These are phyloP conservation scores for Nothura maculosa DNA, from an alignment of 2,797 vertebrate species.

Conservation along the genomic window DNA sequence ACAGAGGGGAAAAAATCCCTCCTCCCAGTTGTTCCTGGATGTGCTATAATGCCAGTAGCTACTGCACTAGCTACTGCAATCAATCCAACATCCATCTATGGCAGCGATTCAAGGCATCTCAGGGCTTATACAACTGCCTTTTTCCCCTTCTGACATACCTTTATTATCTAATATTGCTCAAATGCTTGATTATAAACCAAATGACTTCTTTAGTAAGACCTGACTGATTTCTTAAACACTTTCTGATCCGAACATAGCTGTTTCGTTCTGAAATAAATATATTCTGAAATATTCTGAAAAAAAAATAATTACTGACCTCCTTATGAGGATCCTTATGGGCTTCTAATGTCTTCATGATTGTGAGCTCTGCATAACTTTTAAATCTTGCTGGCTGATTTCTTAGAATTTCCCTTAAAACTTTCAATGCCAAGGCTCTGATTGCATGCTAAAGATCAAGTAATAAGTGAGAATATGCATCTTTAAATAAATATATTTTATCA, in stretches of 20 bases:
- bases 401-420: conserved; percentile 95
- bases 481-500: not conserved
- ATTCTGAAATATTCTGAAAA: not conserved
- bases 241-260: not conserved
- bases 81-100: not conserved
- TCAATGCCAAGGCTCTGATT: conserved; percentile 94
- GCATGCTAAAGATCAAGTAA: conserved; percentile 86
- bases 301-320: conserved; percentile 84
- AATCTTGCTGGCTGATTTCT: conserved; percentile 95
- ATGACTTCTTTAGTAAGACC: not conserved
- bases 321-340: conserved; percentile 97
- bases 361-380: conserved; percentile 98
- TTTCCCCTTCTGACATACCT: not conserved
- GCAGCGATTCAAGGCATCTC: not conserved
- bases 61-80: not conserved
- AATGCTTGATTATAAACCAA: not conserved
- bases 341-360: conserved; percentile 98
- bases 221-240: not conserved
- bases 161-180: not conserved
- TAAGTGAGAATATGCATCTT: not conserved
- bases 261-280: not conserved
- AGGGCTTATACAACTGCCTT: not conserved
- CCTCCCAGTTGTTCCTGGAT: not conserved
- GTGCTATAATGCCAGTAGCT: not conserved
- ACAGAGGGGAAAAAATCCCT: not conserved